Base-by-base conservation (phyloP, 2,797 vertebrate genomes). In the Streptopelia turtur region DNA sequence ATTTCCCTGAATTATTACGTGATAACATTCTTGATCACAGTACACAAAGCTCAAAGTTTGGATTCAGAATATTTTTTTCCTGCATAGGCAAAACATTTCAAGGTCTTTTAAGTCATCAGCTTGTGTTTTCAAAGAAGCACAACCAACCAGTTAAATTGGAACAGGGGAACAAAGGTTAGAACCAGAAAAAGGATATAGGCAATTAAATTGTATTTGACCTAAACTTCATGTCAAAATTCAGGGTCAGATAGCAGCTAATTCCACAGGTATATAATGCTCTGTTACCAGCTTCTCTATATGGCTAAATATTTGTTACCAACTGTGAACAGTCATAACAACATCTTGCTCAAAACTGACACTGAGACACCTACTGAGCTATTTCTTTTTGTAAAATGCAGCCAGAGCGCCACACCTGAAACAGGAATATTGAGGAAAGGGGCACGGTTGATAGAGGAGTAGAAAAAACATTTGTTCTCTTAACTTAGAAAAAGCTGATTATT, bases 1-100 rank as follows among this genome's bases (percentile, higher is more conserved):
- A 94, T 83, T 65, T 92, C 90, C 68, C 87, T 93, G 93, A 96
- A 94, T 95, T 94, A 96, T 95, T 95, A 95, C 30, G 92, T 95
- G 94, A 93, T 93, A 96, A 94, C 87, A 94, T 96, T 83, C 76
- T 86, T 95, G 74, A 85, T 90, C 85, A 74, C 41, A 87, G 47
- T 60, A 88, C 70, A 91, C 72, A 92, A 94, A 91, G 76, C 65
- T 92, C 69, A 86, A 70, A 94, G 72, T 61, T 50, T 64, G 49
- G 60, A 87, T 74, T 87, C 41, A 28, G 31, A 89, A 37, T 66
- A n/a, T 49, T 83, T 74, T 78, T 80, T 78, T 56, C n/a, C 33
- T 47, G 33, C 12, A 15, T 24, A 81, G 64, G 75, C 56, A 93
- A 79, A 93, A 83, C 31, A 87, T 64, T 96, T 91, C 55, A 69